Conservation (phyloP, 2,888 invertebrate genomes). For the Habroteleia sp. region DNA sequence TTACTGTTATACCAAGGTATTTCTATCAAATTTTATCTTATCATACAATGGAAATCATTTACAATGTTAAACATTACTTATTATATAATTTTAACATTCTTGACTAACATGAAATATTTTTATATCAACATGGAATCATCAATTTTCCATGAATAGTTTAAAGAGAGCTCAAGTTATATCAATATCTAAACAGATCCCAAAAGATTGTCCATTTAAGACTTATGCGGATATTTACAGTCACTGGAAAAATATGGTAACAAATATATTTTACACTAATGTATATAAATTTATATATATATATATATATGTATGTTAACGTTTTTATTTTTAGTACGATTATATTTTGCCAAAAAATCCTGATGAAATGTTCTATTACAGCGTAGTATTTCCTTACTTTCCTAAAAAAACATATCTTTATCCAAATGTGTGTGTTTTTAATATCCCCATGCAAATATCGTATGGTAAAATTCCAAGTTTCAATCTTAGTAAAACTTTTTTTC, state of each 20-base stretch:
- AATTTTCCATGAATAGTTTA: constrained; percentile 21
- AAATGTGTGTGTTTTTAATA: constrained; percentile 9
- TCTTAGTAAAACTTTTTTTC: not conserved
- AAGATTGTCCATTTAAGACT: constrained; percentile 69
- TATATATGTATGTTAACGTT: not conserved
- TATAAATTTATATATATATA: no score
- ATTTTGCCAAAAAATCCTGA: constrained; percentile 21
- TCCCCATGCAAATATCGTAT: constrained; percentile 3
- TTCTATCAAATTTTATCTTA: no score
- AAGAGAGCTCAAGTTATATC: constrained; percentile 70
- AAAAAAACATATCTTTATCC: constrained; percentile 30
- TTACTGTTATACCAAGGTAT: constrained; percentile 29
- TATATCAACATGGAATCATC: no score
- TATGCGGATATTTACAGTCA: constrained; percentile 75
- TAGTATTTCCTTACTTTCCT: constrained; percentile 25
- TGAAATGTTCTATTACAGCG: constrained; percentile 13
- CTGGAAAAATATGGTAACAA: constrained; percentile 80
- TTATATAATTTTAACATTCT: constrained; percentile 2
- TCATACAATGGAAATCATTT: no score
- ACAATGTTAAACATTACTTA: no score
- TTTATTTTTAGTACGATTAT: constrained; percentile 31
- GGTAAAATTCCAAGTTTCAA: constrained; percentile 5
- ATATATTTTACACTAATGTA: no score
- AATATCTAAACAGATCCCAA: constrained; percentile 72
- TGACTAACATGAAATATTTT: not conserved